These are phyloP conservation scores for Austrolebias charrua DNA, from an alignment of 2,797 vertebrate genomes.

Conservation along the genomic window DNA sequence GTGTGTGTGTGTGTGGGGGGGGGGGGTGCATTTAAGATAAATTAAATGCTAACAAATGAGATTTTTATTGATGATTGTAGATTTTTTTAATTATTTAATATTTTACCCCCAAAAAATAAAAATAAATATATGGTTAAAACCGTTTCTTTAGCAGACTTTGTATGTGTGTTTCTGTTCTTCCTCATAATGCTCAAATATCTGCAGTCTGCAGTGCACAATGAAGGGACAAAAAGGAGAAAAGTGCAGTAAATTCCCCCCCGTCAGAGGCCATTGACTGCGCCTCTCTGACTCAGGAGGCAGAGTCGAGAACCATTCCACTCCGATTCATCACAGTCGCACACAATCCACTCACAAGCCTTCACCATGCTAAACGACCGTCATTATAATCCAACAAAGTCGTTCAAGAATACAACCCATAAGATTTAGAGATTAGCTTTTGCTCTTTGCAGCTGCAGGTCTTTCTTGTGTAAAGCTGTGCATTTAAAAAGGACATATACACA, in stretches of 20 bases:
- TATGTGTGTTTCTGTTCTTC: not conserved
- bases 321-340: constrained; percentile 63
- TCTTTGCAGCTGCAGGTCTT: not conserved
- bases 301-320: constrained; percentile 50
- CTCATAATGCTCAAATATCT: constrained; percentile 11
- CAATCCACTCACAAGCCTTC: constrained; percentile 24
- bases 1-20: too few relatives aligned
- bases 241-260: constrained; percentile 55
- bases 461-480: not conserved
- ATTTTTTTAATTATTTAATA: not conserved
- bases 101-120: not conserved
- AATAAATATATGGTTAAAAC: not conserved
- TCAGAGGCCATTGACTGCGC: constrained; percentile 66
- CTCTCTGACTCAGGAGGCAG: constrained; percentile 56
- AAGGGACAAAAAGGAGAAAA: constrained; percentile 26
- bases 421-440: not conserved
- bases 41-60: not conserved
- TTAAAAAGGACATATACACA: not conserved
- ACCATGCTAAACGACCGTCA: constrained; percentile 15
- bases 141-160: constrained; percentile 20
- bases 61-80: not conserved
- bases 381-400: not conserved
- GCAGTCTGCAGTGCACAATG: constrained; percentile 29
- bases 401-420: not conserved
- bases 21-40: constrained; percentile 12